Percentiles rank a stretch among this genome's conserved stretches.
These are phyloP conservation scores for Atrina japonica DNA, from an alignment of 2,888 invertebrate genomes.

Conservation along the genomic window DNA sequence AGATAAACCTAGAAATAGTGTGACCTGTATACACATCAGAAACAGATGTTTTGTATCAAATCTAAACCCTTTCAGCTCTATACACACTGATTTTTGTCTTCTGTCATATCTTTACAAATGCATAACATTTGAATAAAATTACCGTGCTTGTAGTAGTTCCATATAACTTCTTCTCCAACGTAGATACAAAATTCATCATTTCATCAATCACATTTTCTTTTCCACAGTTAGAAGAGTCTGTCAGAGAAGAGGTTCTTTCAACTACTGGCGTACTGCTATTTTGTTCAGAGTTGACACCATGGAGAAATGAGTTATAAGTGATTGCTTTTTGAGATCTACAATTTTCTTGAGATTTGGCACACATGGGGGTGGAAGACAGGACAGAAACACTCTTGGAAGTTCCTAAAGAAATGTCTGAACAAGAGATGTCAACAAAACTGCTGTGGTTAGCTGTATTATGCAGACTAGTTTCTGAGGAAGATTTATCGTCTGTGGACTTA, in stretches of 20 bases:
- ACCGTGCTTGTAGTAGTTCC: not conserved
- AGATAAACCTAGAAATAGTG: too few species aligned
- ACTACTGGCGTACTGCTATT: conserved; percentile 40
- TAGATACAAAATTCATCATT: conserved; percentile 21
- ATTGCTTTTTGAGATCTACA: conserved; percentile 3
- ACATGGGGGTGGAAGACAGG: not conserved
- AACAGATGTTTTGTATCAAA: too few species aligned
- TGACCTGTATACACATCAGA: too few species aligned
- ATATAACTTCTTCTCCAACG: conserved; percentile 1
- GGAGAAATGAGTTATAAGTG: conserved; percentile 28
- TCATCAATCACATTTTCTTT: not conserved
- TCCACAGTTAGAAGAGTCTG: not conserved
- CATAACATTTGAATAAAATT: not conserved
- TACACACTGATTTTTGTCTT: too few species aligned
- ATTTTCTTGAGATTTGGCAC: conserved; percentile 3
- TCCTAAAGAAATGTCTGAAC: too few species aligned
- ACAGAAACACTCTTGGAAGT: too few species aligned
- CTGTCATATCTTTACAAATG: too few species aligned
- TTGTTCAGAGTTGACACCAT: conserved; percentile 20
- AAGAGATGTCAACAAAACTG: not conserved
- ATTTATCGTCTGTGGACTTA: not conserved
- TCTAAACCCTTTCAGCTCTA: too few species aligned
- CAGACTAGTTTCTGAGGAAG: not conserved
- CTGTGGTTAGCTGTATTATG: not conserved
- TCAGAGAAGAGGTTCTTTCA: conserved; percentile 4